phyloP scores from a whole-genome alignment of 2,113 vertebrate genomes.

The Calyptomena viridis region DNA sequence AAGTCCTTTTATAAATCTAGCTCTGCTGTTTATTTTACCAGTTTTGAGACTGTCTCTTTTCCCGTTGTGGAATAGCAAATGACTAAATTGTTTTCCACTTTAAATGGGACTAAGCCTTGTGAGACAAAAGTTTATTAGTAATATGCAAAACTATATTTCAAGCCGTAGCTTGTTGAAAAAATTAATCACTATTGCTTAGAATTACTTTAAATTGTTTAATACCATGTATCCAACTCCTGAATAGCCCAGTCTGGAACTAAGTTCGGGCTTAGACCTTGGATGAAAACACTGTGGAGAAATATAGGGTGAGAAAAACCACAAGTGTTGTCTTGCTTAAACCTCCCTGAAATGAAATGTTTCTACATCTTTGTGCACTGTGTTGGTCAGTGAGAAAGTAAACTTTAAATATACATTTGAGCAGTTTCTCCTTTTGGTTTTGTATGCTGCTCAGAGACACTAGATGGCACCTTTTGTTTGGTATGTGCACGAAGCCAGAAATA shows the following conservation, averaged over 20 bases:
- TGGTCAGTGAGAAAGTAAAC: not conserved
- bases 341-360: not conserved
- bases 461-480: slow-evolving; percentile 63
- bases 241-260: not conserved
- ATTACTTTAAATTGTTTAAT: not conserved
- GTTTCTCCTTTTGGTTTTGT: not conserved
- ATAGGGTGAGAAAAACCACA: not conserved
- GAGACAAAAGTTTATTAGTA: not conserved
- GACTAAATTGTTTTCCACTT: not conserved
- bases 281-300: not conserved
- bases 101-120: not conserved
- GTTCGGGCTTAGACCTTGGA: not conserved
- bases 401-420: not conserved
- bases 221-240: not conserved
- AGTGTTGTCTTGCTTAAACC: not conserved
- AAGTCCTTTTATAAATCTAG: not conserved
- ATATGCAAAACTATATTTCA: not conserved
- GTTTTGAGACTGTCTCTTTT: not conserved
- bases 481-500: slow-evolving; percentile 56
- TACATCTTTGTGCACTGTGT: not conserved
- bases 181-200: not conserved
- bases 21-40: not conserved
- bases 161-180: not conserved
- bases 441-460: slow-evolving; percentile 58
- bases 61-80: not conserved